Evolutionary conservation across 2,113 vertebrate genomes (phyloP).

Genomic region (Tragelaphus imberbis): DNA sequence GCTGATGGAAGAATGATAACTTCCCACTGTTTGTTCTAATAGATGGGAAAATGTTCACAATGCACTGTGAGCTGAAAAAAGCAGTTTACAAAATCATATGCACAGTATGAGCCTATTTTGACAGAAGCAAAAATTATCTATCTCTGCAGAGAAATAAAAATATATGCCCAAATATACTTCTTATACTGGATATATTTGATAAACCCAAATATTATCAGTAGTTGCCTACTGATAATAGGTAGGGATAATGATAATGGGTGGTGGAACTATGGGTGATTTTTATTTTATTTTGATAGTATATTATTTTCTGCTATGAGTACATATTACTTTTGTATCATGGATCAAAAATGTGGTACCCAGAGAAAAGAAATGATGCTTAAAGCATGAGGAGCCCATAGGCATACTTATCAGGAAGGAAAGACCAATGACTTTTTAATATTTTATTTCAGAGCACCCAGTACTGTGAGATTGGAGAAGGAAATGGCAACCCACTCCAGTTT

Average conservation of each 20-base stretch:
- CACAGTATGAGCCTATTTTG: neutral
- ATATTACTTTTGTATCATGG: neutral
- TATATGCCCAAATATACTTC: neutral
- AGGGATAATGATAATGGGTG: neutral
- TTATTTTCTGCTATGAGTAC: neutral
- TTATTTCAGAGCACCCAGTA: neutral
- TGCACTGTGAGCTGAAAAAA: neutral
- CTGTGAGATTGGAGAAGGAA: neutral
- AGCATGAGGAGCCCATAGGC: neutral
- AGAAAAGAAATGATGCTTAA: neutral
- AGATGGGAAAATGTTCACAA: neutral
- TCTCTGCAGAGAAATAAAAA: neutral
- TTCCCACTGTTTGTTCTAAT: neutral
- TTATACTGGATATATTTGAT: neutral
- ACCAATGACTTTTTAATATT: neutral
- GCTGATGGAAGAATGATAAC: neutral
- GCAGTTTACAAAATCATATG: neutral
- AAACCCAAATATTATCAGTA: neutral
- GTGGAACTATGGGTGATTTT: neutral
- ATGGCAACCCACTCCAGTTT: neutral
- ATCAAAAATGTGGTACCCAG: neutral
- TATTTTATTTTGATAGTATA: neutral
- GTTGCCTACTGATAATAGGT: neutral
- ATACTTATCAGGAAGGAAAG: neutral
- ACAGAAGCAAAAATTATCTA: neutral